Conservation (phyloP, 2,888 invertebrate species). For the Andrena bucephala region DNA sequence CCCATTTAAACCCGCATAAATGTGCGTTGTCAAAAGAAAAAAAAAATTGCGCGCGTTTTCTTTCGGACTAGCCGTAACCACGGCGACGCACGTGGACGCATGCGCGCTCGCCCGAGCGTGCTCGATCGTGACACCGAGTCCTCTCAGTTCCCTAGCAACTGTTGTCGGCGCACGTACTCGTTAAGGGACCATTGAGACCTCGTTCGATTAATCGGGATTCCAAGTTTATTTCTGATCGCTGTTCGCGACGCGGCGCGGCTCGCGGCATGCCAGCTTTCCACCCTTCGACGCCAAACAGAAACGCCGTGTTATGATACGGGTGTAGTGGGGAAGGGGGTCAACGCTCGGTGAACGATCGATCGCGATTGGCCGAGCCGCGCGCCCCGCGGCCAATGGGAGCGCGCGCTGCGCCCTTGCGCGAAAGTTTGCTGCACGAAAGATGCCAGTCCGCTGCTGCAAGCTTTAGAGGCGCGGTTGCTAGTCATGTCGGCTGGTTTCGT, state of each 20-base stretch:
- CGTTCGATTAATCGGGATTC: slow-evolving; percentile 19
- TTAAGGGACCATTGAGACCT: background rate
- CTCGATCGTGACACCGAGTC: slow-evolving; percentile 2
- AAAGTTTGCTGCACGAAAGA: slow-evolving; percentile 64
- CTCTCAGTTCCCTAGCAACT: slow-evolving; percentile 33
- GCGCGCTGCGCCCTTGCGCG: slow-evolving; percentile 56
- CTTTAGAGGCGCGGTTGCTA: slow-evolving; percentile 65
- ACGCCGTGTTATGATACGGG: slow-evolving; percentile 25
- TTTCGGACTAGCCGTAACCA: slow-evolving; percentile 31
- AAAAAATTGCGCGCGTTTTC: slow-evolving; percentile 20
- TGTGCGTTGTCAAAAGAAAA: background rate
- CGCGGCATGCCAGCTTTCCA: slow-evolving; percentile 8
- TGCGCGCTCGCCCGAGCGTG: slow-evolving; percentile 36
- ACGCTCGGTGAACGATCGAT: slow-evolving; percentile 72
- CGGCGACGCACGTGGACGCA: slow-evolving; percentile 48
- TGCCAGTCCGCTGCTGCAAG: slow-evolving; percentile 67
- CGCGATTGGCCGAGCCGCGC: slow-evolving; percentile 66
- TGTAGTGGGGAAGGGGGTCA: slow-evolving; percentile 64
- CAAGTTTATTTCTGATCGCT: slow-evolving; percentile 28
- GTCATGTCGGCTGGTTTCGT: slow-evolving; percentile 14
- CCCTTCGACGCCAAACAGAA: slow-evolving; percentile 39
- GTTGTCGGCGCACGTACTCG: background rate
- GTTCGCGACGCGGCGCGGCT: too few species aligned
- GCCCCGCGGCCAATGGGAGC: slow-evolving; percentile 58
- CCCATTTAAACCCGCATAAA: too few species aligned